Evolutionary conservation across 2,888 invertebrate species (phyloP).

Genomic region (Quadroppia sp.): DNA sequence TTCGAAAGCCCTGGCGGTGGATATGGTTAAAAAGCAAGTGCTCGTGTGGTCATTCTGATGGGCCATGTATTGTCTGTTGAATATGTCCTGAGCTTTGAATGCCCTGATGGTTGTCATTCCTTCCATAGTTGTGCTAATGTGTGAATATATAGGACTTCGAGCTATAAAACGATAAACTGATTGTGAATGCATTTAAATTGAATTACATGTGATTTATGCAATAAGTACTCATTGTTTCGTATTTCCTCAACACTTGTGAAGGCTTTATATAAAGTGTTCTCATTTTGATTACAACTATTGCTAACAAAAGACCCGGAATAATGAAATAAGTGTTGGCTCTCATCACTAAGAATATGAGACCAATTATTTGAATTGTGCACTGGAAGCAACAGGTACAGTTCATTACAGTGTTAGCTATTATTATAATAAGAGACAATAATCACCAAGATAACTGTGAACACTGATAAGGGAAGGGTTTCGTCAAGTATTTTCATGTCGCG

Average conservation of each 20-base stretch:
- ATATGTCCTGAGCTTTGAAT: constrained; percentile 71
- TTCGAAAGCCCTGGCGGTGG: neutral
- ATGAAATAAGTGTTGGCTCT: constrained; percentile 54
- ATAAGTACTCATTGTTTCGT: constrained; percentile 70
- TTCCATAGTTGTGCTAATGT: constrained; percentile 48
- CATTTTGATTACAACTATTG: neutral
- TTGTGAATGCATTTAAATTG: too few relatives aligned
- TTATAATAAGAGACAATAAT: neutral
- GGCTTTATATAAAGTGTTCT: constrained; percentile 51
- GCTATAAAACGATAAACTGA: constrained; percentile 43
- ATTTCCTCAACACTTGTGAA: constrained; percentile 78
- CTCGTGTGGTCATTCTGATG: constrained; percentile 72
- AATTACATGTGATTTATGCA: constrained; percentile 54
- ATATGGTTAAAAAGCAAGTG: constrained; percentile 69
- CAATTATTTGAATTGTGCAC: neutral
- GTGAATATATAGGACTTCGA: constrained; percentile 49
- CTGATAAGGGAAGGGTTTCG: constrained; percentile 22
- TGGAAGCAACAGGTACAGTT: too few relatives aligned
- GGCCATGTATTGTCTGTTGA: constrained; percentile 57
- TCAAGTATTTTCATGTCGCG: constrained; percentile 37
- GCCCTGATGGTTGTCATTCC: constrained; percentile 48
- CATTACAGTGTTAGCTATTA: too few relatives aligned
- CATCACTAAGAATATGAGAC: constrained; percentile 51
- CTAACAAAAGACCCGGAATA: neutral
- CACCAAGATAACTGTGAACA: constrained; percentile 37